A percentile compares a stretch with the other conserved stretches of the same genome.
Conservation (phyloP, 1,140 invertebrate genomes). For the Psilanteris sp. region DNA sequence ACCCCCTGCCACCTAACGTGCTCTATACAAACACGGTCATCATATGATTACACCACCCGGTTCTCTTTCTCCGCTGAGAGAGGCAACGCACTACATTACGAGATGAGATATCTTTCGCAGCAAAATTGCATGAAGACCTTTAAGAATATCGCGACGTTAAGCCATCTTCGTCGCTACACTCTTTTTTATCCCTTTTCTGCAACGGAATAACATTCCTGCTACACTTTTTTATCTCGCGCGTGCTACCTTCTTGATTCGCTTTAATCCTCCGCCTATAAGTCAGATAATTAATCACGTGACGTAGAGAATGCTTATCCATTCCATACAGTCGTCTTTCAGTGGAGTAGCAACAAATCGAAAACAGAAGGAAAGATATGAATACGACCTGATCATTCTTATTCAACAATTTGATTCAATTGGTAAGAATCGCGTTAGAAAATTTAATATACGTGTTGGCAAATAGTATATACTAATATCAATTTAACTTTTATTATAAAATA, state of each 20-base stretch:
- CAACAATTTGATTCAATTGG: too few relatives aligned
- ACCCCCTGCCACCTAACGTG: conserved; percentile 61
- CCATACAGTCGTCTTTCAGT: too few relatives aligned
- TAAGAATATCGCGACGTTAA: conserved; percentile 65
- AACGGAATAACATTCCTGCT: conserved; percentile 17
- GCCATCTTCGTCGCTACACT: conserved; percentile 43
- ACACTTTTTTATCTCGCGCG: conserved; percentile 7
- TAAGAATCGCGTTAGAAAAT: too few relatives aligned
- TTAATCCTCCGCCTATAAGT: too few relatives aligned
- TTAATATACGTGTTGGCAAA: too few relatives aligned
- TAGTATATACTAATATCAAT: too few relatives aligned
- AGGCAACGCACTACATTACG: conserved; percentile 64
- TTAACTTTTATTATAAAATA: too few relatives aligned
- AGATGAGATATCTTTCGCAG: conserved; percentile 68
- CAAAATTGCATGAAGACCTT: conserved; percentile 67
- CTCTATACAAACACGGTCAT: conserved; percentile 66
- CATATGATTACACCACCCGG: conserved; percentile 67
- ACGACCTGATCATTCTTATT: too few relatives aligned
- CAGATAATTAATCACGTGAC: too few relatives aligned
- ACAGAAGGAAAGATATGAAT: too few relatives aligned
- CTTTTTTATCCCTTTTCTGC: conserved; percentile 9
- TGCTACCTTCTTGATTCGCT: neutral
- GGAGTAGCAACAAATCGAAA: too few relatives aligned
- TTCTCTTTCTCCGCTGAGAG: conserved; percentile 59
- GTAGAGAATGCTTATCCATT: too few relatives aligned